These are phyloP conservation scores for Troides oblongomaculatus DNA, from an alignment of 2,888 invertebrate genomes.

Conservation along the genomic window DNA sequence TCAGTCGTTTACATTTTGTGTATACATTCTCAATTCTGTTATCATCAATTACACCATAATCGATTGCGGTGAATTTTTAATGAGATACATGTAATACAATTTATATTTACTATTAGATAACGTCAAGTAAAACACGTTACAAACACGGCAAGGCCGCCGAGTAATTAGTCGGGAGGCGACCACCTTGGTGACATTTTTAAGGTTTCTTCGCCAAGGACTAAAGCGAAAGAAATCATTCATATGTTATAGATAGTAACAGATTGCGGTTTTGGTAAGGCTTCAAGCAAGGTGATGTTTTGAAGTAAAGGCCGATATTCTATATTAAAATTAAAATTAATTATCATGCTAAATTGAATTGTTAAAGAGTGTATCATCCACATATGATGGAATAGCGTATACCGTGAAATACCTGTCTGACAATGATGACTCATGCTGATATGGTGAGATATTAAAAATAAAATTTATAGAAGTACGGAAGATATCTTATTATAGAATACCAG, in stretches of 20 bases:
- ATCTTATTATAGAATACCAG: too few relatives aligned
- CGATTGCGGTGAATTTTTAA: slow-evolving; percentile 26
- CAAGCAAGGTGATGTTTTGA: slow-evolving; percentile 22
- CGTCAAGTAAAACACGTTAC: slow-evolving; percentile 43
- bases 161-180: slow-evolving; percentile 55
- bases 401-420: too few relatives aligned
- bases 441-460: too few relatives aligned
- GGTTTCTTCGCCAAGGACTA: slow-evolving; percentile 57
- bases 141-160: slow-evolving; percentile 54
- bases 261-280: slow-evolving; percentile 39
- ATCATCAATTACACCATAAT: slow-evolving; percentile 25
- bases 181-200: slow-evolving; percentile 60
- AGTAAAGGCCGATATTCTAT: not conserved
- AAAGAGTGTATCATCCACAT: not conserved
- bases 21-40: slow-evolving; percentile 11
- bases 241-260: slow-evolving; percentile 28
- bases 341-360: not conserved
- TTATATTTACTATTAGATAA: slow-evolving; percentile 48
- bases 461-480: too few relatives aligned
- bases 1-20: slow-evolving; percentile 25
- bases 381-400: too few relatives aligned
- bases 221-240: slow-evolving; percentile 29
- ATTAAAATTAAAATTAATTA: not conserved
- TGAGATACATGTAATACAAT: slow-evolving; percentile 37
- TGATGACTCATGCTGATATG: too few relatives aligned